Evolutionary conservation across 2,797 vertebrate genomes (phyloP).

Genomic region (Uromys caudimaculatus): DNA sequence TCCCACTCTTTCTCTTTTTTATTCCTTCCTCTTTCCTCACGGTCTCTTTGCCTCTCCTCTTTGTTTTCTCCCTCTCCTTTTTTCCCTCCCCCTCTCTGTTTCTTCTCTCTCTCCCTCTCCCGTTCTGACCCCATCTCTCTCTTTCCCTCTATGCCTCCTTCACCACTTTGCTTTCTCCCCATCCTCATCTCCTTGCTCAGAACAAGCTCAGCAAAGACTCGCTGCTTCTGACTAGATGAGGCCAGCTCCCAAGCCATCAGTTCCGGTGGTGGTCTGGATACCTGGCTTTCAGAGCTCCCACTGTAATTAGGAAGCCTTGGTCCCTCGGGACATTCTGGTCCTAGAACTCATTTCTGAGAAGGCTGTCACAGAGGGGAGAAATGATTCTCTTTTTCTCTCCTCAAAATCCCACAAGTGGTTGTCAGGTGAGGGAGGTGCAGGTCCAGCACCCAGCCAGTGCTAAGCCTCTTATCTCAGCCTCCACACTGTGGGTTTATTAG

Average conservation of each 20-base stretch:
- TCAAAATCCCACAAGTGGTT: slow-evolving; percentile 48
- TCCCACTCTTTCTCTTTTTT: too few species aligned
- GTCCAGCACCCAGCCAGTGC: not conserved
- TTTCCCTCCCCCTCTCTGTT: not conserved
- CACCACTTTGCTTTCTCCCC: too few species aligned
- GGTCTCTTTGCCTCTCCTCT: too few species aligned
- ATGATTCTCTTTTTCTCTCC: not conserved
- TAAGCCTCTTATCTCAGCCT: slow-evolving; percentile 66
- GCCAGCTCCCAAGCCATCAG: not conserved
- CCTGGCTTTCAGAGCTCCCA: not conserved
- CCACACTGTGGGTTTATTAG: not conserved
- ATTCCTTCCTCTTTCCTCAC: not conserved
- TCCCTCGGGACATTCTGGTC: not conserved
- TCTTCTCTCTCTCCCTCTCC: not conserved
- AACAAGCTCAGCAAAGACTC: not conserved
- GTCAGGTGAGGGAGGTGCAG: not conserved
- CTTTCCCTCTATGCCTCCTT: not conserved
- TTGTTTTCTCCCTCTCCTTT: too few species aligned
- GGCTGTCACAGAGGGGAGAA: not conserved
- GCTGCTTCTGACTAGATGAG: not conserved
- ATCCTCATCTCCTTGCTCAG: not conserved
- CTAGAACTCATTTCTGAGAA: slow-evolving; percentile 49
- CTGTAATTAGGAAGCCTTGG: not conserved
- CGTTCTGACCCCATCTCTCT: too few species aligned
- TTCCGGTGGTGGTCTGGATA: not conserved